Percentiles rank a stretch among this genome's conserved stretches.
These are phyloP conservation scores for Semicossyphus pulcher DNA, from an alignment of 2,113 vertebrate genomes.

Conservation along the genomic window DNA sequence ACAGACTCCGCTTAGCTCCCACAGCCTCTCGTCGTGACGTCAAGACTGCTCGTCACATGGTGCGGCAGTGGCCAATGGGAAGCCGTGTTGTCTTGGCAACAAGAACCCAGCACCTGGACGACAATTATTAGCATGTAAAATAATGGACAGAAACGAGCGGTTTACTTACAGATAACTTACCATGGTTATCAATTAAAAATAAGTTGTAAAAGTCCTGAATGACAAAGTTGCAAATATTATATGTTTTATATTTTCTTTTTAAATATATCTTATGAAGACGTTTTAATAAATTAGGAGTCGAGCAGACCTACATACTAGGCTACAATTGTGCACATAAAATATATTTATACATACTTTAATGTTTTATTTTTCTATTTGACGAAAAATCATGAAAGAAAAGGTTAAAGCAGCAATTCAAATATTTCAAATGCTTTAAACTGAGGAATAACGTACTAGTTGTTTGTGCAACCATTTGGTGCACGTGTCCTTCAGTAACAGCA, in stretches of 20 bases:
- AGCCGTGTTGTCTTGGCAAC: constrained; percentile 76
- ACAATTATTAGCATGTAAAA: constrained; percentile 18
- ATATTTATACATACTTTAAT: too few relatives aligned
- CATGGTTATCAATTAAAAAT: too few relatives aligned
- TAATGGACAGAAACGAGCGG: constrained; percentile 1
- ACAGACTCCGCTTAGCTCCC: constrained; percentile 50
- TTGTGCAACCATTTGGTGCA: background rate
- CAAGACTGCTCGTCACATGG: constrained; percentile 69
- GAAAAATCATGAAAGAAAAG: too few relatives aligned
- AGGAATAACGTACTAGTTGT: too few relatives aligned
- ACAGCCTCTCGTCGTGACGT: constrained; percentile 70
- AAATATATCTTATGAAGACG: too few relatives aligned
- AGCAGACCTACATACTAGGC: too few relatives aligned
- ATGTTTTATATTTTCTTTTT: too few relatives aligned
- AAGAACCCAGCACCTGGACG: constrained; percentile 43
- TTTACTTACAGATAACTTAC: background rate
- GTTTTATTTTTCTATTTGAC: background rate
- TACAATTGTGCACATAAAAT: too few relatives aligned
- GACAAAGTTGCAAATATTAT: too few relatives aligned
- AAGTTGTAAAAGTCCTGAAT: too few relatives aligned
- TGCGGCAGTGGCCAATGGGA: constrained; percentile 64
- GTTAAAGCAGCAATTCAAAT: background rate
- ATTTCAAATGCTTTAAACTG: background rate
- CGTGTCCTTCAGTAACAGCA: background rate
- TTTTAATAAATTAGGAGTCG: too few relatives aligned